Conservation (phyloP, 2,797 vertebrate genomes). For the Neomorphus geoffroyi region DNA sequence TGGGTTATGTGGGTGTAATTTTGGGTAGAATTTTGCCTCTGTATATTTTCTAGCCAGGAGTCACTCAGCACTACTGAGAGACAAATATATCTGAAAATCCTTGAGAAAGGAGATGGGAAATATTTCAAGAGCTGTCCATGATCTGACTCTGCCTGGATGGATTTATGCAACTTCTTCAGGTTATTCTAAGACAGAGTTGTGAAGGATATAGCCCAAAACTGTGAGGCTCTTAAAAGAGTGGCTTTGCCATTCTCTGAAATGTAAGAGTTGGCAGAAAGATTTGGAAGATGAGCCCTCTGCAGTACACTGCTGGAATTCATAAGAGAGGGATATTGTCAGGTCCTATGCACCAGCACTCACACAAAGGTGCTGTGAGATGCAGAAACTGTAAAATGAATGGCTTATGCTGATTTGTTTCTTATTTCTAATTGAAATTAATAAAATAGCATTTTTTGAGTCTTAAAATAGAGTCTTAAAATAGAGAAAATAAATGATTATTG, state of each 20-base stretch:
- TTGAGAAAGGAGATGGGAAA: conserved; percentile 20
- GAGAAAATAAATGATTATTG: background rate
- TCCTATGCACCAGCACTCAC: background rate
- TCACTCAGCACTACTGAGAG: background rate
- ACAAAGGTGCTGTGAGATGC: background rate
- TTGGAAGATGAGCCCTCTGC: background rate
- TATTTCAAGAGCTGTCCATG: background rate
- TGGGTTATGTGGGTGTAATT: fast-evolving
- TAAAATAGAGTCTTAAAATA: conserved; percentile 23
- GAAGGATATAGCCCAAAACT: background rate
- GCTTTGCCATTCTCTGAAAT: background rate
- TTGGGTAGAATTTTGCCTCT: background rate
- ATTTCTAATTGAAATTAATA: conserved; percentile 8
- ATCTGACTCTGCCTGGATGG: background rate
- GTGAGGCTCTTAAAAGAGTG: background rate
- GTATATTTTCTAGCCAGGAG: background rate
- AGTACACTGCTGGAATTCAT: background rate
- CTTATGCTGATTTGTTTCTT: background rate
- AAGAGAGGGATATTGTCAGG: background rate
- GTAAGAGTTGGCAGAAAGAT: background rate
- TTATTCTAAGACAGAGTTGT: background rate
- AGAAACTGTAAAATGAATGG: background rate
- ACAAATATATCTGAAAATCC: conserved; percentile 22
- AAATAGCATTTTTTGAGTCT: background rate
- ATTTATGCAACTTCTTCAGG: background rate